Conservation (phyloP, 2,797 vertebrate genomes). For the Urosaurus nigricauda region DNA sequence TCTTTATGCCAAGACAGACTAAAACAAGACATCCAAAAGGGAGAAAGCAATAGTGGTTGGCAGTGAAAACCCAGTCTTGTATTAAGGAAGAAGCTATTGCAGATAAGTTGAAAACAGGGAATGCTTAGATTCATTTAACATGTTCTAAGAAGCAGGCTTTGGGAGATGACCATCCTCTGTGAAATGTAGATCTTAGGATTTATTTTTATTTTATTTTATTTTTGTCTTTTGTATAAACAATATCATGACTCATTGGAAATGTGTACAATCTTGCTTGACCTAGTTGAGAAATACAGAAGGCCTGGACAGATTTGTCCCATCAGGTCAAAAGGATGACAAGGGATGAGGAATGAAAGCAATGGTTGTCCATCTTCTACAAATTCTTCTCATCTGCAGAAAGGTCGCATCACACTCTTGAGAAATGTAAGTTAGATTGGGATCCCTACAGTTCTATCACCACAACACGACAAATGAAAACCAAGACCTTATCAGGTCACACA, state of each 20-base stretch:
- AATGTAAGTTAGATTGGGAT: background rate
- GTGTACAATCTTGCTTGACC: background rate
- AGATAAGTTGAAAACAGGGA: background rate
- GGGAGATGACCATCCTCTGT: no score
- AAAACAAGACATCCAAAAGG: background rate
- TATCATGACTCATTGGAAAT: background rate
- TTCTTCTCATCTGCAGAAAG: background rate
- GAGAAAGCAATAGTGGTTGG: background rate
- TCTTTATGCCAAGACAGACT: background rate
- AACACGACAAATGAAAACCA: background rate
- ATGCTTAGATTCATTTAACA: background rate
- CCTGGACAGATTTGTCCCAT: background rate
- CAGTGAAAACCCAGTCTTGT: background rate
- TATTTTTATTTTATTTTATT: no score
- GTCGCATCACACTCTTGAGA: background rate
- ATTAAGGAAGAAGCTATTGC: background rate
- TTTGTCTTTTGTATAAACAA: no score
- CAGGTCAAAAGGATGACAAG: background rate
- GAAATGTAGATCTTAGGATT: background rate
- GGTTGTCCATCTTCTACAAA: background rate
- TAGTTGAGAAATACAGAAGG: background rate
- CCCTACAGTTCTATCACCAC: background rate
- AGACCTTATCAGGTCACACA: background rate
- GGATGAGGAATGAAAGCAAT: background rate
- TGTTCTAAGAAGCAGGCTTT: background rate